Evolutionary conservation across 1,140 invertebrate genomes (phyloP).

Genomic region (Aphis craccivora): DNA sequence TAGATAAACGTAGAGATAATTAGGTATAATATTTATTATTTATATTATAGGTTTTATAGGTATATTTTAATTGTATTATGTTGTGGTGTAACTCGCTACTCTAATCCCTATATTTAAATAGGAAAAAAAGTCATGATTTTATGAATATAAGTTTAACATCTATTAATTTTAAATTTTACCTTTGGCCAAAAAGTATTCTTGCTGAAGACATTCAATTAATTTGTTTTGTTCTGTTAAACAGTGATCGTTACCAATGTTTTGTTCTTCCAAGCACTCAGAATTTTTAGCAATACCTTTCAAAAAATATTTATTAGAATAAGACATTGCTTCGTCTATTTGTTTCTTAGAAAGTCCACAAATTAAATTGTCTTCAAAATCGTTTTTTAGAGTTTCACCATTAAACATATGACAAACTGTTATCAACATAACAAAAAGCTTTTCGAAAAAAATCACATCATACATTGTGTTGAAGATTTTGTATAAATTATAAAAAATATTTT

Average conservation of each 20-base stretch:
- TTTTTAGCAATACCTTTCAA: neutral
- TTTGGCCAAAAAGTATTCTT: neutral
- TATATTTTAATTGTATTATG: too few relatives aligned
- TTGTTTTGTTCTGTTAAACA: neutral
- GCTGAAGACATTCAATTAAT: conserved; percentile 42
- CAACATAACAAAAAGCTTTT: neutral
- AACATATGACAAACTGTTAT: neutral
- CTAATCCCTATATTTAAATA: neutral
- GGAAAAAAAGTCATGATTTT: neutral
- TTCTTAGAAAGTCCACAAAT: conserved; percentile 32
- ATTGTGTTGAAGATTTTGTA: neutral
- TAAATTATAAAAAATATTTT: neutral
- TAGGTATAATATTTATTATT: too few relatives aligned
- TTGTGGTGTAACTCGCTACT: too few relatives aligned
- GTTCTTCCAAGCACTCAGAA: neutral
- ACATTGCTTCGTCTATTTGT: neutral
- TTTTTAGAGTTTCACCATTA: neutral
- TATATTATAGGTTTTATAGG: too few relatives aligned
- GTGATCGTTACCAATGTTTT: neutral
- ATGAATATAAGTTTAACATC: neutral
- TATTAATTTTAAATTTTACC: neutral
- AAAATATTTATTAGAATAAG: neutral
- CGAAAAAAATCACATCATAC: neutral
- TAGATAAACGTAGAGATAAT: too few relatives aligned
- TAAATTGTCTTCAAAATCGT: neutral